Evolutionary conservation across 2,113 vertebrate genomes (phyloP), one percentile per base, ranked within the genome.

Genomic region (Tachysurus fulvidraco): DNA sequence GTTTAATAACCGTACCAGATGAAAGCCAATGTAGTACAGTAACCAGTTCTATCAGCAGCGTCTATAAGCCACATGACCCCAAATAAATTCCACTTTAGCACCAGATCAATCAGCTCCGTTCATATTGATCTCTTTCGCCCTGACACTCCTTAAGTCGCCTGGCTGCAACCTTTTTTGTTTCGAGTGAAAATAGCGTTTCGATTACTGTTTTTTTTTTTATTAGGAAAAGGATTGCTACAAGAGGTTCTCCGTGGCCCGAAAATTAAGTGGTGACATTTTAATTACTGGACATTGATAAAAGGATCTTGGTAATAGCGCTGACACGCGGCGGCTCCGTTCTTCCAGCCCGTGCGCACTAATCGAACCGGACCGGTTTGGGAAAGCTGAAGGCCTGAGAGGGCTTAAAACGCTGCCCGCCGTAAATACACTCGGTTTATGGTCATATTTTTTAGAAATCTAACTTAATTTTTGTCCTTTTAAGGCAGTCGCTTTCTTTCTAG

Each of bases 181-280:
- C 92, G 89, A 91, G 89, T 93, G 94, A 94, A 95, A 95, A 95
- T 94, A 95, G 94, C 91, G 86, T 94, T 98, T 97, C 96, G 95
- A 97, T 97, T 95, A 93, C 94, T 92, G 94, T 94, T 95, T 69
- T 55, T 59, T 87, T 62, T 79, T 96, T 96, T 96, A 96, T 96
- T 95, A 95, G 95, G 94, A 92, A 94, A 93, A 95, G 95, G 96
- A 96, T 95, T 96, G 95, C 94, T 95, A 93, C 92, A 94, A 95
- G 95, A 93, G 96, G 89, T 91, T 94, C 91, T 92, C 93, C 88
- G 90, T 90, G 94, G 94, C 93, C 95, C 91, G 94, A 95, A 96
- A 97, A 97, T 97, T 94, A 97, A 97, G 96, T 92, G 94, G 93
- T 97, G 97, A 97, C 97, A 96, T 96, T 97, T 97, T 97, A 97